Evolutionary conservation across 2,888 invertebrate genomes (phyloP).

Genomic region (Lumbricus terrestris): DNA sequence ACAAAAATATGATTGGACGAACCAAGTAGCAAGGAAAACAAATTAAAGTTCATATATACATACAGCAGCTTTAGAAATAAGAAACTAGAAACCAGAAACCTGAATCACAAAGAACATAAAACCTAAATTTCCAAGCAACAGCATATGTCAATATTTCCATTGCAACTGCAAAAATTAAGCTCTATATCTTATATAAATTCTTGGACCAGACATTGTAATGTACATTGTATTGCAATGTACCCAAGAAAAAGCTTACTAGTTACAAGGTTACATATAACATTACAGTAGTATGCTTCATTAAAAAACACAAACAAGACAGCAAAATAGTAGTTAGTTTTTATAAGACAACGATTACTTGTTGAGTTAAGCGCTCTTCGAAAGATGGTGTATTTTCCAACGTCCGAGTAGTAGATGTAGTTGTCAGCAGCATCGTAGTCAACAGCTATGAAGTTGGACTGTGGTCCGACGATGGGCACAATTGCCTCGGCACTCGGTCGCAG

Average conservation of each 20-base stretch:
- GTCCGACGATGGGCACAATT: slow-evolving; percentile 86
- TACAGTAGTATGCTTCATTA: not conserved
- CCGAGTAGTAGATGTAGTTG: slow-evolving; percentile 92
- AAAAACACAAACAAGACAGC: not conserved
- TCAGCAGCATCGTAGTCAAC: slow-evolving; percentile 86
- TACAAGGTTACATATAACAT: not conserved
- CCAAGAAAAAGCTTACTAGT: not conserved
- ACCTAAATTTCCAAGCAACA: not conserved
- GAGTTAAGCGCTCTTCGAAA: slow-evolving; percentile 70
- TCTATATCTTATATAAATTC: not conserved
- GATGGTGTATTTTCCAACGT: slow-evolving; percentile 70
- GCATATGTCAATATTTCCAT: not conserved
- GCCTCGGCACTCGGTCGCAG: slow-evolving; percentile 65
- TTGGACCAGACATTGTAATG: not conserved
- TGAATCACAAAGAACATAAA: not conserved
- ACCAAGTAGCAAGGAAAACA: not conserved
- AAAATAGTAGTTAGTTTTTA: too few relatives aligned
- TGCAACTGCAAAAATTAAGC: not conserved
- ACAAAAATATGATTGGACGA: not conserved
- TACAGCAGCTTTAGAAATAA: not conserved
- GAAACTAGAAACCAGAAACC: not conserved
- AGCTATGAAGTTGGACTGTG: slow-evolving; percentile 89
- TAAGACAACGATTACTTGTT: slow-evolving; percentile 61
- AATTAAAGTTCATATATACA: too few relatives aligned
- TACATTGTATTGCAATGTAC: not conserved